These are phyloP conservation scores for Acyrthosiphon pisum DNA, from an alignment of 1,140 invertebrate genomes.

Conservation along the genomic window DNA sequence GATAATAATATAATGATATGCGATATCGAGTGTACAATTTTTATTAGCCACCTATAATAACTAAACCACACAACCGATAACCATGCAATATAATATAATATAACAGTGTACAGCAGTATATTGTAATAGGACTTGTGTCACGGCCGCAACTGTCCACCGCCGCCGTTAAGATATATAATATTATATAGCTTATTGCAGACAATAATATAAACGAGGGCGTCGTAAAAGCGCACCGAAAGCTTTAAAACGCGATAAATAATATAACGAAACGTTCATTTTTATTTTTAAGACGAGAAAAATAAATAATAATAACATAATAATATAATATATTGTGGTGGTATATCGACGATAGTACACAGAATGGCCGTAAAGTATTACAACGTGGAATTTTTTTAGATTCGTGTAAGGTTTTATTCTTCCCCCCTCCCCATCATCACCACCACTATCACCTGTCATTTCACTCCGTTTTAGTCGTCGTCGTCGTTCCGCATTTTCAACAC, in stretches of 20 bases:
- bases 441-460: too few relatives aligned
- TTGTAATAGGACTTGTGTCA: not conserved
- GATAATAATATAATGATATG: too few relatives aligned
- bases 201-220: constrained; percentile 7
- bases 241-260: not conserved
- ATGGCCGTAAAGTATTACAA: not conserved
- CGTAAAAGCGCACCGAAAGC: not conserved
- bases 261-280: not conserved
- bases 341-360: not conserved
- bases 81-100: not conserved
- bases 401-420: not conserved
- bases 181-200: not conserved
- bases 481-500: not conserved
- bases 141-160: not conserved
- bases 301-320: not conserved
- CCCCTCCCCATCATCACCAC: too few relatives aligned
- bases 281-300: constrained; percentile 11
- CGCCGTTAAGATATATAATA: not conserved
- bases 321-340: not conserved
- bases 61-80: not conserved
- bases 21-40: not conserved
- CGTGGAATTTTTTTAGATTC: not conserved
- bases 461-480: not conserved
- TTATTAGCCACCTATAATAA: not conserved
- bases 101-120: not conserved